A percentile compares a stretch with the other conserved stretches of the same genome.
Evolutionary conservation across 2,888 invertebrate species (phyloP).

Genomic region (Pyrochroa serraticornis): DNA sequence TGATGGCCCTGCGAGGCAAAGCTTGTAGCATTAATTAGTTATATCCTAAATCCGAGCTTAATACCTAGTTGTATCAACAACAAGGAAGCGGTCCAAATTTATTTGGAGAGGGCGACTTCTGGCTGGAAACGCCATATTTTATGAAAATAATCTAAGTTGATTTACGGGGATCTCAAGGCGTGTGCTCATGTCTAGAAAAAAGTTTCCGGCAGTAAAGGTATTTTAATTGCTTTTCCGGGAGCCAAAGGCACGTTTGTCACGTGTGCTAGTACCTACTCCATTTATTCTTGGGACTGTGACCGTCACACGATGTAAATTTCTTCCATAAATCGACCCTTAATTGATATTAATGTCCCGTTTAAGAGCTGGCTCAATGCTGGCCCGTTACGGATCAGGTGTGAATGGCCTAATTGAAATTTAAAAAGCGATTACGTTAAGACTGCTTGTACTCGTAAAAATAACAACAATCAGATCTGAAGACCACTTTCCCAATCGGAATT

Average conservation of each 20-base stretch:
- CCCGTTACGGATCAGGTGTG: slow-evolving; percentile 6
- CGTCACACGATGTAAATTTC: slow-evolving; percentile 24
- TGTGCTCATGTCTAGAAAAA: slow-evolving; percentile 11
- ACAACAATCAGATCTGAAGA: not conserved
- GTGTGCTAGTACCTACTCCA: not conserved
- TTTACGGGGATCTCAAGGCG: slow-evolving; percentile 6
- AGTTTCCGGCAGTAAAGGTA: slow-evolving; percentile 30
- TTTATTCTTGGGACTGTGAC: slow-evolving; percentile 6
- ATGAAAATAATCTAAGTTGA: slow-evolving; percentile 20
- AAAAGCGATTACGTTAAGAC: slow-evolving; percentile 1
- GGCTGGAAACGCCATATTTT: not conserved
- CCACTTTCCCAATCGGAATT: too few species aligned
- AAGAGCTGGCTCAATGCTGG: not conserved
- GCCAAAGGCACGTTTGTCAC: slow-evolving; percentile 11
- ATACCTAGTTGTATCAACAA: too few species aligned
- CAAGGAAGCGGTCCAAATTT: too few species aligned
- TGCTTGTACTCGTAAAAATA: slow-evolving; percentile 18
- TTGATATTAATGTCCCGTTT: slow-evolving; percentile 15
- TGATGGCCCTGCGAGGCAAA: too few species aligned
- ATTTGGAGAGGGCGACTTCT: too few species aligned
- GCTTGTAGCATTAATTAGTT: too few species aligned
- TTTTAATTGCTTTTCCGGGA: slow-evolving; percentile 30
- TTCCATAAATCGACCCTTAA: slow-evolving; percentile 13
- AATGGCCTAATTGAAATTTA: slow-evolving; percentile 8
- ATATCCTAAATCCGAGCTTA: too few species aligned